Conservation (phyloP, 2,113 vertebrate species). For the Epinephelus cyanopodus region DNA sequence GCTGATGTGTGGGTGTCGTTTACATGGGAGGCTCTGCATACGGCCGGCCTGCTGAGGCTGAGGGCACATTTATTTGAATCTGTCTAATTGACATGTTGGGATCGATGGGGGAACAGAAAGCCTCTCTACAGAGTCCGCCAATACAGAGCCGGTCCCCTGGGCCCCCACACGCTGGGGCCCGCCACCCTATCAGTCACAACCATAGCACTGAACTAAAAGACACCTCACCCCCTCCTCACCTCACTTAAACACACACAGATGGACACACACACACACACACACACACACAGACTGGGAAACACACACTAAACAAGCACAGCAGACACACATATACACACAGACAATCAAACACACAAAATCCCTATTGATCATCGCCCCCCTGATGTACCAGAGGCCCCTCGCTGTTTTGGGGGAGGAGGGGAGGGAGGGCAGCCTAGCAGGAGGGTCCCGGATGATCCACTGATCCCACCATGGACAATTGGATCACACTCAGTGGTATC, state of each 20-base stretch:
- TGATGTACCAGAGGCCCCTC: conserved; percentile 53
- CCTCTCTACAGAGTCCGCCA: conserved; percentile 76
- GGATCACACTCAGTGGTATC: conserved; percentile 80
- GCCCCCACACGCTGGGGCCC: conserved; percentile 62
- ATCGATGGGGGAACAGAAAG: conserved; percentile 82
- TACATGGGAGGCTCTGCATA: conserved; percentile 69
- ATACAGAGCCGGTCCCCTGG: conserved; percentile 75
- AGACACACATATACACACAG: conserved; percentile 58
- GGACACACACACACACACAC: conserved; percentile 36
- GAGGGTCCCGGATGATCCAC: conserved; percentile 77
- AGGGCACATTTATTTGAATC: conserved; percentile 83
- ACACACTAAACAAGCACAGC: conserved; percentile 12
- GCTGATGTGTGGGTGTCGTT: conserved; percentile 69
- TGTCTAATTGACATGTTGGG: conserved; percentile 81
- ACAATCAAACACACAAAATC: conserved; percentile 79
- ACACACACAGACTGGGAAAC: conserved; percentile 40
- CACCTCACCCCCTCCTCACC: conserved; percentile 33
- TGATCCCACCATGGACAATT: conserved; percentile 83
- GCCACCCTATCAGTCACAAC: conserved; percentile 80
- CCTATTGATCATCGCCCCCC: conserved; percentile 79
- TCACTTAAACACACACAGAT: conserved; percentile 64
- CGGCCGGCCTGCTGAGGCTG: conserved; percentile 61
- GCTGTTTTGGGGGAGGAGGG: conserved; percentile 59
- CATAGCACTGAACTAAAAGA: conserved; percentile 71
- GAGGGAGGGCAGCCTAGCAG: conserved; percentile 66